Percentiles rank a stretch among this genome's conserved stretches.
phyloP scores from a whole-genome alignment of 2,888 invertebrate species.

The Sinhomidia bicolor region DNA sequence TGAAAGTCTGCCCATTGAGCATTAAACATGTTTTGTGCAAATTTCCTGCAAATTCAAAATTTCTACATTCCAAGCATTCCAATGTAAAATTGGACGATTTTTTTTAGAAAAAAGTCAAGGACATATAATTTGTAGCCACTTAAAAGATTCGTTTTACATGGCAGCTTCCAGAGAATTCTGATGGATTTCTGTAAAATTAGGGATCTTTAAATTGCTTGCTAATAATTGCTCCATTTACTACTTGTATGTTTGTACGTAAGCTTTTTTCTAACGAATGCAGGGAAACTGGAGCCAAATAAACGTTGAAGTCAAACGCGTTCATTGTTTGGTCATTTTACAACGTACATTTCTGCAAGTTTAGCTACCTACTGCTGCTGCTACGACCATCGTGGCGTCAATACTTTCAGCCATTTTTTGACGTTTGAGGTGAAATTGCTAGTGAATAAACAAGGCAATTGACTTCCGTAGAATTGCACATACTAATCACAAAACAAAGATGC shows the following conservation, averaged over 20 bases:
- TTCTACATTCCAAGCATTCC: slow-evolving; percentile 17
- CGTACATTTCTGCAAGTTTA: background rate
- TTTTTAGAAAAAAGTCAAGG: slow-evolving; percentile 1
- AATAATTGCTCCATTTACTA: background rate
- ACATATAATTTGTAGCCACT: too few species aligned
- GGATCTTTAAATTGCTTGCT: background rate
- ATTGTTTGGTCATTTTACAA: background rate
- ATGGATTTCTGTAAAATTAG: background rate
- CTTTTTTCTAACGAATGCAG: background rate
- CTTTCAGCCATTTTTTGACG: background rate
- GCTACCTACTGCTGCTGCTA: background rate
- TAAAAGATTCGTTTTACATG: too few species aligned
- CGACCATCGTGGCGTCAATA: background rate
- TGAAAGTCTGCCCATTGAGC: too few species aligned
- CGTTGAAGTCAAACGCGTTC: background rate
- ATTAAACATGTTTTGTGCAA: too few species aligned
- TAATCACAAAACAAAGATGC: slow-evolving; percentile 41
- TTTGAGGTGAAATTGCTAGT: slow-evolving; percentile 2
- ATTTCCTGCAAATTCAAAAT: background rate
- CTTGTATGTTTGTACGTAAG: background rate
- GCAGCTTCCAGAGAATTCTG: background rate
- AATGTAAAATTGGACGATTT: background rate
- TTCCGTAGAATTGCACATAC: slow-evolving; percentile 48
- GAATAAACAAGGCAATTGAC: slow-evolving; percentile 51
- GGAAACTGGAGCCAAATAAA: background rate